Evolutionary conservation across 2,797 vertebrate species (phyloP).

Genomic region (Manis crassicaudata): DNA sequence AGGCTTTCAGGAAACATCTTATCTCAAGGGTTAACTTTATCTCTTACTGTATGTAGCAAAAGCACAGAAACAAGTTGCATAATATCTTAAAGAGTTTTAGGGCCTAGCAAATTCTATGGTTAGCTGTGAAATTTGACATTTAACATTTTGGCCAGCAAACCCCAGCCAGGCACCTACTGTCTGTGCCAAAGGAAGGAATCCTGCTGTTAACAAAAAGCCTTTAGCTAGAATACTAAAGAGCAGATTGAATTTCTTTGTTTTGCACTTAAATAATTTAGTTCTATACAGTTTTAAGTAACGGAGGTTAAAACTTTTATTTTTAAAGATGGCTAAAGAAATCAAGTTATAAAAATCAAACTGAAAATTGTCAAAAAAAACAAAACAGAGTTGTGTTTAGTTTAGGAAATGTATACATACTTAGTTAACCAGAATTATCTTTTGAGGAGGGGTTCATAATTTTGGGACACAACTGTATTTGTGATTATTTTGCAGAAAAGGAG

Average conservation of each 20-base stretch:
- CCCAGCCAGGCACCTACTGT: neutral
- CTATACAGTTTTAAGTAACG: constrained; percentile 48
- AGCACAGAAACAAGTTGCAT: constrained; percentile 39
- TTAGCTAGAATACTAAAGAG: constrained; percentile 57
- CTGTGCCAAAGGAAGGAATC: constrained; percentile 52
- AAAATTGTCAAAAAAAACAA: neutral
- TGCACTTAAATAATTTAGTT: constrained; percentile 49
- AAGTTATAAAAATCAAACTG: constrained; percentile 49
- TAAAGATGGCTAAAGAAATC: constrained; percentile 36
- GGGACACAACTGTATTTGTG: neutral
- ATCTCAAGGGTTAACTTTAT: constrained; percentile 40
- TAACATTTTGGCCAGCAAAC: constrained; percentile 37
- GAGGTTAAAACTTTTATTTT: constrained; percentile 41
- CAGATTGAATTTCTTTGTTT: constrained; percentile 55
- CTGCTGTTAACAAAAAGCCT: constrained; percentile 60
- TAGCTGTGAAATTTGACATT: constrained; percentile 65
- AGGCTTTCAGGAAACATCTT: constrained; percentile 7
- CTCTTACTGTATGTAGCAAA: constrained; percentile 19
- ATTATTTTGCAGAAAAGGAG: constrained; percentile 4
- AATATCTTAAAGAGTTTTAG: neutral
- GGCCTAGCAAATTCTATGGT: neutral
- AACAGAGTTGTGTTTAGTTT: neutral
- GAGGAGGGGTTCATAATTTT: neutral
- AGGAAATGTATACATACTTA: constrained; percentile 30
- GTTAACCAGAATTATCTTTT: constrained; percentile 27